Evolutionary conservation across 1,140 invertebrate species (phyloP).

Genomic region (Acromyrmex echinatior): DNA sequence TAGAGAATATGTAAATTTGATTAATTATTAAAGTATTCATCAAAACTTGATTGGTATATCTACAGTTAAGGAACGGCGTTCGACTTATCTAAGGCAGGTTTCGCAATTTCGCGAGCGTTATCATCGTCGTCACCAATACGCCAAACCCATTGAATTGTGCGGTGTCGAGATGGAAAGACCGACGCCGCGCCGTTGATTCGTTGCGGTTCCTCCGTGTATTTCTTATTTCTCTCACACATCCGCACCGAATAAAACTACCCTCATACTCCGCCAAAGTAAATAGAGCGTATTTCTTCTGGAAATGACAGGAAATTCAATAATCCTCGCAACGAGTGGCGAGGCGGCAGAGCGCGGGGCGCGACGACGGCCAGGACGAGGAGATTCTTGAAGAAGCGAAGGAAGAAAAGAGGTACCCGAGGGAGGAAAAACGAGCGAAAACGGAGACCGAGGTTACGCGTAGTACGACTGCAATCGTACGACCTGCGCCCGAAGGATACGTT

Average conservation of each 20-base stretch:
- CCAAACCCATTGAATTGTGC: slow-evolving; percentile 59
- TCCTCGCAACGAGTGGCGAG: slow-evolving; percentile 79
- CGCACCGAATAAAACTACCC: slow-evolving; percentile 63
- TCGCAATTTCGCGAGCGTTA: slow-evolving; percentile 54
- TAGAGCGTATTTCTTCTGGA: slow-evolving; percentile 86
- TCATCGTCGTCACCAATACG: slow-evolving; percentile 47
- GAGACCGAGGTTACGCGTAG: slow-evolving; percentile 57
- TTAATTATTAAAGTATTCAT: slow-evolving; percentile 22
- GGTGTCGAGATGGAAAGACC: slow-evolving; percentile 24
- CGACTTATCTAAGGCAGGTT: not conserved
- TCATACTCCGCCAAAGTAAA: slow-evolving; percentile 79
- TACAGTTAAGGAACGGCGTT: not conserved
- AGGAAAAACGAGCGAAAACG: slow-evolving; percentile 59
- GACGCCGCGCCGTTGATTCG: slow-evolving; percentile 54
- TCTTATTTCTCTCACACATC: slow-evolving; percentile 72
- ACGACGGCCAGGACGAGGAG: slow-evolving; percentile 46
- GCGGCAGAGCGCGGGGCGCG: slow-evolving; percentile 50
- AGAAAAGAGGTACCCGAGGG: slow-evolving; percentile 40
- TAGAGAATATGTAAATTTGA: not conserved
- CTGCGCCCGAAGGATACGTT: slow-evolving; percentile 57
- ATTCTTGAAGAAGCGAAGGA: slow-evolving; percentile 26
- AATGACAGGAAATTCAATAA: slow-evolving; percentile 86
- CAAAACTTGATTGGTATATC: not conserved
- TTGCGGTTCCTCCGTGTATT: slow-evolving; percentile 65
- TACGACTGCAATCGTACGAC: slow-evolving; percentile 44